phyloP scores from a whole-genome alignment of 2,113 vertebrate species.

The Rhinichthys klamathensis region DNA sequence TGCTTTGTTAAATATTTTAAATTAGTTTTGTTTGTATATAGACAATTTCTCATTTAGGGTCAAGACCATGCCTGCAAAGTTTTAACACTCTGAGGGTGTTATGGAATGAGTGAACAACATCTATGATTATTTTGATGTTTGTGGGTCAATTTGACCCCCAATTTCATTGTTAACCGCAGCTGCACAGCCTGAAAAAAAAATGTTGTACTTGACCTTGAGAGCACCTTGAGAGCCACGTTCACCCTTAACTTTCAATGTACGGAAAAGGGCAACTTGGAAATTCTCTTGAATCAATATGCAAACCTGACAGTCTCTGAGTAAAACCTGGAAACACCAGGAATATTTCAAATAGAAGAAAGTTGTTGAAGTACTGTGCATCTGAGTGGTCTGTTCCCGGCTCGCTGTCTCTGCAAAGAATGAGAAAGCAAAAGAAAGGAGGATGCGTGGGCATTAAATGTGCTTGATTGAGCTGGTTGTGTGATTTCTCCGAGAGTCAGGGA shows the following conservation, averaged over 20 bases:
- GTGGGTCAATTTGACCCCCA: too few species aligned
- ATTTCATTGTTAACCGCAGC: too few species aligned
- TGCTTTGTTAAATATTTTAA: too few species aligned
- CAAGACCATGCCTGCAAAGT: too few species aligned
- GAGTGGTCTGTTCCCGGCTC: not conserved
- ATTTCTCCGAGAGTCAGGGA: conserved; percentile 16
- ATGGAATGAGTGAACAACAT: too few species aligned
- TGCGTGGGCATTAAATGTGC: not conserved
- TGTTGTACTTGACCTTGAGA: not conserved
- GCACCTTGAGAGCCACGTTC: not conserved
- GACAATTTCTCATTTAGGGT: too few species aligned
- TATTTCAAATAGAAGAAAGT: not conserved
- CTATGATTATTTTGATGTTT: too few species aligned
- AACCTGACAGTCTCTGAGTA: not conserved
- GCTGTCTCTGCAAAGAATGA: not conserved
- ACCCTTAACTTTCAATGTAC: not conserved
- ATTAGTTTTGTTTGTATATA: too few species aligned
- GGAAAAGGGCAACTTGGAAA: not conserved
- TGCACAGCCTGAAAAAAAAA: not conserved
- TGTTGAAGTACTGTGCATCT: not conserved
- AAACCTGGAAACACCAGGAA: not conserved
- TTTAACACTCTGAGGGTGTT: too few species aligned
- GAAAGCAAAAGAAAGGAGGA: not conserved
- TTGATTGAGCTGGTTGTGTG: conserved; percentile 37
- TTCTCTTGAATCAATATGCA: not conserved